Evolutionary conservation across 2,113 vertebrate species (phyloP).

Genomic region (Brachionichthys hirsutus): DNA sequence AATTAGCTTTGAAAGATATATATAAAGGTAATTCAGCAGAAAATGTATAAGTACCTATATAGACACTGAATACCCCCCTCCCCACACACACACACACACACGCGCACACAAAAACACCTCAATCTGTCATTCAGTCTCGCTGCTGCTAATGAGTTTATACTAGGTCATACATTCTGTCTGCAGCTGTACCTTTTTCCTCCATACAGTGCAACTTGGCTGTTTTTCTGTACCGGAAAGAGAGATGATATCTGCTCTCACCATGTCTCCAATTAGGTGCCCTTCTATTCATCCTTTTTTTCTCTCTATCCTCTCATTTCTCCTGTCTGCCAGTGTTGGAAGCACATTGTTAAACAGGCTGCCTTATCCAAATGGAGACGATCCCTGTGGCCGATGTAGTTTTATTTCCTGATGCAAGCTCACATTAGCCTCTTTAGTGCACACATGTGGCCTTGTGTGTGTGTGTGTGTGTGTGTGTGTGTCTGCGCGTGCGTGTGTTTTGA

Average conservation of each 20-base stretch:
- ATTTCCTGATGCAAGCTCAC: constrained; percentile 48
- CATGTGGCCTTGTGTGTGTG: constrained; percentile 15
- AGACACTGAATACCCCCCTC: no score
- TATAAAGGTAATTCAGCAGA: no score
- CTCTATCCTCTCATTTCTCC: constrained; percentile 42
- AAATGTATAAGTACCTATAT: no score
- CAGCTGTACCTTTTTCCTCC: constrained; percentile 22
- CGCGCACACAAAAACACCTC: constrained; percentile 10
- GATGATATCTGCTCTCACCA: constrained; percentile 19
- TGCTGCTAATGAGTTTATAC: constrained; percentile 60
- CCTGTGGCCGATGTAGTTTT: constrained; percentile 50
- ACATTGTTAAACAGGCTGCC: constrained; percentile 58
- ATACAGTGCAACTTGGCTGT: neutral
- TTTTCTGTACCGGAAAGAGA: constrained; percentile 17
- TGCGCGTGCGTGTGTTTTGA: constrained; percentile 36
- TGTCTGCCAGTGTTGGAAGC: constrained; percentile 39
- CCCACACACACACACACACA: no score
- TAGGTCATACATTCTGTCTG: constrained; percentile 43
- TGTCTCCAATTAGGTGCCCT: constrained; percentile 60
- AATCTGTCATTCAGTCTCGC: constrained; percentile 50
- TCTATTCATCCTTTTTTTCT: constrained; percentile 42
- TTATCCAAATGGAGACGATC: constrained; percentile 57
- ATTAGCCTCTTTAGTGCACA: constrained; percentile 56
- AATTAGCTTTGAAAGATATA: no score
- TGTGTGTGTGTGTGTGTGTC: constrained; percentile 14